Evolutionary conservation across 2,113 vertebrate genomes (phyloP), one percentile per base, ranked within the genome.

Genomic region (Ammodytes dubius): DNA sequence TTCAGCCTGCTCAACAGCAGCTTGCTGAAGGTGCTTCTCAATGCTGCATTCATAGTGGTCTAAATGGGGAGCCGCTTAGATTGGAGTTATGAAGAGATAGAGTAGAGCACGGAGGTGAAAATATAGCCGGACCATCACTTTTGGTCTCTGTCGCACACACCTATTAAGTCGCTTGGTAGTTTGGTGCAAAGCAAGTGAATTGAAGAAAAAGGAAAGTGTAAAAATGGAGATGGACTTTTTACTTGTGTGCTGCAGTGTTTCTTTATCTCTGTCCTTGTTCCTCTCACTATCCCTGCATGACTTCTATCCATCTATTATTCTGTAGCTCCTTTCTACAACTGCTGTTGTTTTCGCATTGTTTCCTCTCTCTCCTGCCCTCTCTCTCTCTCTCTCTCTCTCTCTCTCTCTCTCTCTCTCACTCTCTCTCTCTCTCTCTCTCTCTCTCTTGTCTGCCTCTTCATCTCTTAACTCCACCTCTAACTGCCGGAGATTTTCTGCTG

Each of bases 251-350:
- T 72, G 79, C 79, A 66, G 42, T 81, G 46, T 43, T 67, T n/a
- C 10, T 60, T 1, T 7, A 12, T 35, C 27, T 68, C 15, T 59
- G 7, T 47, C 9, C 19, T 58, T 72, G 74, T 64, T 43, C 49
- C 40, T 70, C 43, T 64, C 47, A 3, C 69, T 74, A 74, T 52
- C 58, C 45, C 79, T 84, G 67, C 53, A 67, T 84, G 85, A 87
- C 75, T 88, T 79, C 81, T 84, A 74, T 74, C 74, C 69, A 82
- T 85, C 76, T 69, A 67, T 84, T 80, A 74, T 81, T 77, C 80
- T 74, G 79, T 47, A 9, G 19, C 54, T 60, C 54, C 50, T 83
- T 64, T 74, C 65, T 56, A 59, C 68, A 42, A 65, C 75, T 58
- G 78, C 45, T 70, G 77, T 43, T 67, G 49, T 8, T 78, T 70